Percentiles rank a stretch among this genome's conserved stretches.
phyloP scores from a whole-genome alignment of 2,797 vertebrate species.

The Brachyrhaphis roseni region DNA sequence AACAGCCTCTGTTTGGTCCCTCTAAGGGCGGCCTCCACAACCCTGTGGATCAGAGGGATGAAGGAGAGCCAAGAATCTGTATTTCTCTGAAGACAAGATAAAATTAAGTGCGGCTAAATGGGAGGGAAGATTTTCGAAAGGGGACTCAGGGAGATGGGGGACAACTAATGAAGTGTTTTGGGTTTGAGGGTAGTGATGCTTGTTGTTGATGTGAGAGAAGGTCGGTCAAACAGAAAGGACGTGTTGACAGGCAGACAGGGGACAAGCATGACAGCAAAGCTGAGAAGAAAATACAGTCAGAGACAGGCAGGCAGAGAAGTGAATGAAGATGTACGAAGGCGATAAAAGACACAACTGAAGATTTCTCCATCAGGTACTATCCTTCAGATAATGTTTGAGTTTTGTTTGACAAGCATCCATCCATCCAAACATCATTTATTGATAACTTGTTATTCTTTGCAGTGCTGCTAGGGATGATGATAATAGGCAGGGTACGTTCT shows the following conservation, averaged over 20 bases:
- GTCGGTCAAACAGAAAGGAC: conserved; percentile 56
- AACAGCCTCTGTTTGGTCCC: conserved; percentile 71
- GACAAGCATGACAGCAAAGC: conserved; percentile 24
- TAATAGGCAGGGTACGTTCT: background rate
- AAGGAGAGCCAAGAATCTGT: conserved; percentile 66
- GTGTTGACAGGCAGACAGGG: conserved; percentile 43
- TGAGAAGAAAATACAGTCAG: conserved; percentile 20
- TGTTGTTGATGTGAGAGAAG: conserved; percentile 58
- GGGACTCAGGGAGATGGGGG: conserved; percentile 49
- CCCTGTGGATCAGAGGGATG: conserved; percentile 66
- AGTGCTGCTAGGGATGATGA: background rate
- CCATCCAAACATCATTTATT: background rate
- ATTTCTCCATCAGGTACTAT: conserved; percentile 23
- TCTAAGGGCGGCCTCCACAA: conserved; percentile 61
- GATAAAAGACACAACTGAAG: conserved; percentile 13
- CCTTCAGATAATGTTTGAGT: conserved; percentile 33
- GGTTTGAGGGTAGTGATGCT: conserved; percentile 39
- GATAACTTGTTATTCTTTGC: background rate
- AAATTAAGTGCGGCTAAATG: conserved; percentile 66
- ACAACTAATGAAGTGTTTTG: conserved; percentile 47
- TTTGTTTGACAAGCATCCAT: conserved; percentile 22
- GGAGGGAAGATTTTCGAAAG: conserved; percentile 54
- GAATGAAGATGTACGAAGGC: conserved; percentile 1
- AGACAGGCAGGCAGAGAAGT: conserved; percentile 22
- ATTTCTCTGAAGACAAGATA: conserved; percentile 70